phyloP scores from a whole-genome alignment of 2,797 vertebrate genomes.

The Vultur gryphus region DNA sequence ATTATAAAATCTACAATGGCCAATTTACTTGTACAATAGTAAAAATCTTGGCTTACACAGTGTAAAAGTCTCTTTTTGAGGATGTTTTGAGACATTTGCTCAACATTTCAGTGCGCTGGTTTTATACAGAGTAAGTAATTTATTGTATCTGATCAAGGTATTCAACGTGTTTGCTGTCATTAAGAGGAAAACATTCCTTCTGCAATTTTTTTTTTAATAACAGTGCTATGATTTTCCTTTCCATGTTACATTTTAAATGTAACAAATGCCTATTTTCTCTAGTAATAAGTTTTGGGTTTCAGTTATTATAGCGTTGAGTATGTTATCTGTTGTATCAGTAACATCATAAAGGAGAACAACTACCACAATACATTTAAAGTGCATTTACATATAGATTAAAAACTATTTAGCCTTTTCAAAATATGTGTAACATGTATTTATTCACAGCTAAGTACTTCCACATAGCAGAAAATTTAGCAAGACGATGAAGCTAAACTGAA shows the following conservation, averaged over 20 bases:
- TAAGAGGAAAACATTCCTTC: not conserved
- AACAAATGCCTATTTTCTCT: not conserved
- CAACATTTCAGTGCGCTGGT: fast-evolving
- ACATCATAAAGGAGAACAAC: not conserved
- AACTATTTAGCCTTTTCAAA: constrained; percentile 32
- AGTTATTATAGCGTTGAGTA: not conserved
- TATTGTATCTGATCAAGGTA: not conserved
- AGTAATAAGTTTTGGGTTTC: not conserved
- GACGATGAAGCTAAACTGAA: not conserved
- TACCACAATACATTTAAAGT: not conserved
- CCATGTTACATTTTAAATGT: not conserved
- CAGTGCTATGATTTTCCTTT: not conserved
- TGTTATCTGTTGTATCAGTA: not conserved
- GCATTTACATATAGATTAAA: constrained; percentile 60
- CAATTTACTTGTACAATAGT: not conserved
- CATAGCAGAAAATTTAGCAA: not conserved
- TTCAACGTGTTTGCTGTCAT: not conserved
- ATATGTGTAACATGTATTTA: not conserved
- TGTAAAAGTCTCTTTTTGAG: not conserved
- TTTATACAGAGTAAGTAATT: not conserved
- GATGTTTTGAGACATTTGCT: not conserved
- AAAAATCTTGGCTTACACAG: not conserved
- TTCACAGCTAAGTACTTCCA: not conserved
- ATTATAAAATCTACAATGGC: not conserved
- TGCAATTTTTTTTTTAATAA: not conserved